These are phyloP conservation scores for Sebastes cheni DNA, from an alignment of 2,797 vertebrate genomes.

Conservation along the genomic window DNA sequence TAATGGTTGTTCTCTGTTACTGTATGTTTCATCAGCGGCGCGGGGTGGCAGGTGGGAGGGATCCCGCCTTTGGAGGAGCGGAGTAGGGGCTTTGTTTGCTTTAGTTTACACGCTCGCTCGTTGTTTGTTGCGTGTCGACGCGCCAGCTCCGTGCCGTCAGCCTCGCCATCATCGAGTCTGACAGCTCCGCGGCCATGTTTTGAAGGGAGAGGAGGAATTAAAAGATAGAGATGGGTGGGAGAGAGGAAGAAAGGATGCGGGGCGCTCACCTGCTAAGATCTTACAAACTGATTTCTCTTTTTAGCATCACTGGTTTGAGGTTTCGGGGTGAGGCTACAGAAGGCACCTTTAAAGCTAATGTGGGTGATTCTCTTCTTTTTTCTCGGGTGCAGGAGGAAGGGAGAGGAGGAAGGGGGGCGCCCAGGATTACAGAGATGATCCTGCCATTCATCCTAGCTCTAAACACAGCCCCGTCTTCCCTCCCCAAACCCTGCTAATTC, in stretches of 20 bases:
- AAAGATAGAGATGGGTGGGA: constrained; percentile 59
- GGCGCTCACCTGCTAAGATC: constrained; percentile 64
- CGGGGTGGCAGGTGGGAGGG: constrained; percentile 78
- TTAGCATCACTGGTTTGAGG: constrained; percentile 55
- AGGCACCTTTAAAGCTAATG: constrained; percentile 64
- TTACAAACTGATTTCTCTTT: constrained; percentile 42
- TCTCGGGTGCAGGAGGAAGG: constrained; percentile 53
- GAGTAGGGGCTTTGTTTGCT: constrained; percentile 81
- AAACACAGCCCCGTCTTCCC: constrained; percentile 77
- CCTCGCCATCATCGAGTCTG: constrained; percentile 74
- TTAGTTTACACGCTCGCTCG: constrained; percentile 82
- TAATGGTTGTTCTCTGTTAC: constrained; percentile 79
- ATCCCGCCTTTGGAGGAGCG: constrained; percentile 74
- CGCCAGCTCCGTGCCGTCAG: constrained; percentile 77
- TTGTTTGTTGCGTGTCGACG: constrained; percentile 81
- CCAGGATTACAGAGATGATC: constrained; percentile 82
- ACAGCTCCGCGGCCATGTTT: constrained; percentile 79
- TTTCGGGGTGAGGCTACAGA: constrained; percentile 51
- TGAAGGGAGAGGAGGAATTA: constrained; percentile 65
- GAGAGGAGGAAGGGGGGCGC: not conserved
- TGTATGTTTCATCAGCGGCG: constrained; percentile 83
- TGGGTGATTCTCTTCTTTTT: constrained; percentile 68
- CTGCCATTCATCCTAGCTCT: constrained; percentile 80
- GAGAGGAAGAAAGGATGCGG: constrained; percentile 46
- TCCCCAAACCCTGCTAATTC: constrained; percentile 85